Base-by-base conservation (phyloP, 2,113 vertebrate genomes). In the Hydrochoerus hydrochaeris region DNA sequence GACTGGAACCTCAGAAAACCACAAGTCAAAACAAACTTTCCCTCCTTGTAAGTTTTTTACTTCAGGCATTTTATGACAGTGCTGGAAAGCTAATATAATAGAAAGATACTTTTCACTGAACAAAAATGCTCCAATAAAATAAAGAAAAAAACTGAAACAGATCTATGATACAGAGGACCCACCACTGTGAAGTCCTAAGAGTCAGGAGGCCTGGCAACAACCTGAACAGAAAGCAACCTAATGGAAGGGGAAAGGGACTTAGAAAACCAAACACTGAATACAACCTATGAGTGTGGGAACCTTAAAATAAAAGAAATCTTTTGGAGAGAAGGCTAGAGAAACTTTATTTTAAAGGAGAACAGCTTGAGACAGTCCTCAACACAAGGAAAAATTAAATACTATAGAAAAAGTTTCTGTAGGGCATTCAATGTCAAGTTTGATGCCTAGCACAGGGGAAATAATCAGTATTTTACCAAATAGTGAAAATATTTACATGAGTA, bases 311-410 rank as follows among this genome's bases (percentile, higher is more conserved):
- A 96, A 80, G 16, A 96, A 44, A 91, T 13, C 54, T 80, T n/a
- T 52, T 80, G 62, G 77, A 85, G 83, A 92, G 91, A 85, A 91
- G 54, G 28, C 3, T 92, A 95, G 24, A 52, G 24, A 82, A 13
- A 57, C 58, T 84, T 41, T 26, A 54, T 65, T 65, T 90, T 63
- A 71, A 62, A 88, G n/a, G 3, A 49, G 20, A 78, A 78, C 80
- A 77, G 57, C 3, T 19, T 7, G 24, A 84, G 78, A 35, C 9
- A 75, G 67, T 73, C 41, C 85, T 85, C 52, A 90, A 80, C 44
- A 19, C 32, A 52, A 97, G 32, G 26, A 93, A 92, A 93, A 95
- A 93, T 57, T 16, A 73, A 85, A 91, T 94, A 89, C 67, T 71
- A 16, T 49, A 73, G 38, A 58, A 49, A 62, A 13, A 14, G n/a